Percentiles rank a stretch among this genome's conserved stretches.
Conservation (phyloP, 2,113 vertebrate species). For the Entelurus aequoreus region DNA sequence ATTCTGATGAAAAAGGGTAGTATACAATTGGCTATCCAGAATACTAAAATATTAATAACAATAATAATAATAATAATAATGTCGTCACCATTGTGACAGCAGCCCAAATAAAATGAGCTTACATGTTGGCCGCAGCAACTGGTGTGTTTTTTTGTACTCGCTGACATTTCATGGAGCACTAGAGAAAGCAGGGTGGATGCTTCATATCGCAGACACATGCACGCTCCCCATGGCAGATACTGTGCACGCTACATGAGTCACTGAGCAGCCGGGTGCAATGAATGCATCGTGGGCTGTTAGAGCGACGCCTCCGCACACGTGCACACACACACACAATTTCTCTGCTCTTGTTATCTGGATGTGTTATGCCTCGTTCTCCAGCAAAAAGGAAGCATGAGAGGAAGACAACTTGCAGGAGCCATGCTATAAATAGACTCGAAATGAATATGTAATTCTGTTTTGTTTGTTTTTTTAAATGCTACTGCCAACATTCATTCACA, state of each 20-base stretch:
- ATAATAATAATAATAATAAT: not conserved
- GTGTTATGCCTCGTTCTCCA: conserved; percentile 29
- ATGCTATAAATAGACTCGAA: conserved; percentile 48
- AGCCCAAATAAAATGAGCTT: conserved; percentile 27
- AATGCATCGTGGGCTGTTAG: conserved; percentile 62
- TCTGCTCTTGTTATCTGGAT: conserved; percentile 12
- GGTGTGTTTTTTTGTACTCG: conserved; percentile 30
- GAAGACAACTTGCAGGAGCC: conserved; percentile 29
- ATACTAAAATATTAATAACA: not conserved
- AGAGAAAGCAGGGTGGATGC: conserved; percentile 39
- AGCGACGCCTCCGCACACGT: conserved; percentile 67
- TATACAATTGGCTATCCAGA: conserved; percentile 23
- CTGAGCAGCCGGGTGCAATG: conserved; percentile 62
- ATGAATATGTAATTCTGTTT: conserved; percentile 47
- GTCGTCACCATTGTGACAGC: conserved; percentile 4
- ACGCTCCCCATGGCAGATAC: conserved; percentile 66
- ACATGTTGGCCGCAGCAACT: conserved; percentile 21
- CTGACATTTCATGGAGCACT: conserved; percentile 51
- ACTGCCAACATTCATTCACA: conserved; percentile 18
- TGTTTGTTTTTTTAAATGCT: conserved; percentile 33
- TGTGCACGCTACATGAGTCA: conserved; percentile 74
- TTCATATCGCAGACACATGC: conserved; percentile 38
- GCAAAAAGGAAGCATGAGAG: conserved; percentile 25
- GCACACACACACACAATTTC: conserved; percentile 23
- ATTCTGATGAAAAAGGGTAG: not conserved